A percentile compares a stretch with the other conserved stretches of the same genome.
Conservation (phyloP, 2,113 vertebrate genomes). For the Sinocyclocheilus rhinocerous region DNA sequence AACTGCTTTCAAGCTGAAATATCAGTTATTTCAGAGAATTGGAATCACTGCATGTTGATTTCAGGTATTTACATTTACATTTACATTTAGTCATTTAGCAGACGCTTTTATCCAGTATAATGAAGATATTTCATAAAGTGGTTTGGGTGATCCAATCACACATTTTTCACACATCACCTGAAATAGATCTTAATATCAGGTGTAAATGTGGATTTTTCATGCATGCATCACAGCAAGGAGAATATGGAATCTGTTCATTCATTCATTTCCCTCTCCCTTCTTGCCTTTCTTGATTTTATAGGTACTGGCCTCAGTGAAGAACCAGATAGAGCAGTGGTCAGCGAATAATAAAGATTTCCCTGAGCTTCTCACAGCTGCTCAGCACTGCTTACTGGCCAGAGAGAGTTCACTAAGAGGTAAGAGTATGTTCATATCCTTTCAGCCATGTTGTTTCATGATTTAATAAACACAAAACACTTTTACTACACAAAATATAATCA, state of each 20-base stretch:
- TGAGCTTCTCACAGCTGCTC: conserved; percentile 85
- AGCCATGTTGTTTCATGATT: neutral
- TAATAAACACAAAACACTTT: neutral
- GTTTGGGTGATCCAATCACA: too few species aligned
- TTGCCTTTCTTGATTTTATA: conserved; percentile 54
- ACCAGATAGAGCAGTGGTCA: conserved; percentile 90
- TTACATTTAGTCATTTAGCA: too few species aligned
- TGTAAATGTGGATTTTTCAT: too few species aligned
- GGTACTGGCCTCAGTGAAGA: conserved; percentile 94
- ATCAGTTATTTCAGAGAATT: neutral
- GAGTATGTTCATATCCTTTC: conserved; percentile 58
- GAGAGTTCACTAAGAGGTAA: conserved; percentile 72
- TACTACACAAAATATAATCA: neutral
- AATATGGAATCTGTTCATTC: too few species aligned
- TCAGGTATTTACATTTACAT: too few species aligned
- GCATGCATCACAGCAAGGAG: too few species aligned
- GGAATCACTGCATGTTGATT: neutral
- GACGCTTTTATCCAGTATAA: too few species aligned
- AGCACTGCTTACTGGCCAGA: conserved; percentile 89
- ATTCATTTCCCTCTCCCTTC: too few species aligned
- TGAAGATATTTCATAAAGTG: too few species aligned
- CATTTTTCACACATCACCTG: too few species aligned
- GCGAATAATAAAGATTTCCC: conserved; percentile 84
- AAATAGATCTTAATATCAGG: too few species aligned
- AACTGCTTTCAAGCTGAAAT: neutral